Conservation (phyloP, 37 sponge, comb jelly and placozoan genomes). For the Ianthella basta region DNA sequence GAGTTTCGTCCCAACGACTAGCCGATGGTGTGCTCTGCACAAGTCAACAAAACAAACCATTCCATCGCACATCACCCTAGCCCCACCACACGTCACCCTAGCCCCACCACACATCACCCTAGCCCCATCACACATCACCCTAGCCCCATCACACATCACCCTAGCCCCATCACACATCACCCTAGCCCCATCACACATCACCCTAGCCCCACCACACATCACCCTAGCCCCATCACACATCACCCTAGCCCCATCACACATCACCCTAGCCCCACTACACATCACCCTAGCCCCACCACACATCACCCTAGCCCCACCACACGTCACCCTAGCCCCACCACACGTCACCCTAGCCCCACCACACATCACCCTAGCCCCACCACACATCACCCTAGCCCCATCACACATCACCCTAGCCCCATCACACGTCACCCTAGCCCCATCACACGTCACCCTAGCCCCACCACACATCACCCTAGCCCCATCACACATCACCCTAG, state of each 20-base stretch:
- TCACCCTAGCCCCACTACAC: no score
- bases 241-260: not conserved
- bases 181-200: constrained; percentile 66
- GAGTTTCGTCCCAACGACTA: constrained; percentile 94
- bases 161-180: constrained; percentile 29
- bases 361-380: not conserved
- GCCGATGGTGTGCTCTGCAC: constrained; percentile 72
- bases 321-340: not conserved
- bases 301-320: not conserved
- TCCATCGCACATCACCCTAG: not conserved
- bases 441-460: not conserved
- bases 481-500: not conserved
- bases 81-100: no score
- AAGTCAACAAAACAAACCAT: no score
- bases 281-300: not conserved
- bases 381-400: not conserved
- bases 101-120: not conserved
- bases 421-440: not conserved
- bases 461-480: not conserved
- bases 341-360: no score
- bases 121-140: not conserved
- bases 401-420: no score
- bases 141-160: not conserved
- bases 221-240: not conserved
- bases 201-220: not conserved